Percentiles rank a stretch among this genome's conserved stretches.
Evolutionary conservation across 2,888 invertebrate genomes (phyloP).

Genomic region (Drosophila colorata): DNA sequence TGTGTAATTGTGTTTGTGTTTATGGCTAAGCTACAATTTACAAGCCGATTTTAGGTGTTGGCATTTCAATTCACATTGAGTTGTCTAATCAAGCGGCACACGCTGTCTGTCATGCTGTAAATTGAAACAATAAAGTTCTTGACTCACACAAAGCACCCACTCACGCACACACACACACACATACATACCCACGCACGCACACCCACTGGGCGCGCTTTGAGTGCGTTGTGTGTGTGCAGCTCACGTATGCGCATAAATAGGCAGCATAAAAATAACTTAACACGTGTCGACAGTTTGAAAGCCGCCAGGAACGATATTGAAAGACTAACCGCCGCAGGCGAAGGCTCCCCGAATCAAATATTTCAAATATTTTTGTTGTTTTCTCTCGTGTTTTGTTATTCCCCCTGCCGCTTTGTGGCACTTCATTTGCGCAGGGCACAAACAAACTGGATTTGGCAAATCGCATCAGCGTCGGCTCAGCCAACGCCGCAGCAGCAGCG

Average conservation of each 20-base stretch:
- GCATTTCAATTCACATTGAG: constrained; percentile 80
- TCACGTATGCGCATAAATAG: constrained; percentile 78
- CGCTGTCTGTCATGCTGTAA: constrained; percentile 70
- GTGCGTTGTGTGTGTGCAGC: constrained; percentile 57
- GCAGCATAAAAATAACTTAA: constrained; percentile 82
- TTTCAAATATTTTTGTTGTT: constrained; percentile 65
- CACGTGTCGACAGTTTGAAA: constrained; percentile 81
- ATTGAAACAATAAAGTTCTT: constrained; percentile 80
- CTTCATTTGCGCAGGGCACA: constrained; percentile 69
- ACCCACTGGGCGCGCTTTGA: constrained; percentile 1
- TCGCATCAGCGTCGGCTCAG: constrained; percentile 59
- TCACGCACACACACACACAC: constrained; percentile 1
- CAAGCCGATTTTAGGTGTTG: constrained; percentile 74
- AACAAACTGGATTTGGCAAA: constrained; percentile 75
- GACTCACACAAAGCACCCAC: constrained; percentile 54
- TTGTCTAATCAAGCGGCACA: constrained; percentile 78
- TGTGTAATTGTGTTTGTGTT: constrained; percentile 30
- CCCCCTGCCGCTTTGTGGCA: constrained; percentile 51
- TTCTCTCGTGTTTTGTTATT: constrained; percentile 33
- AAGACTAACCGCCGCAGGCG: constrained; percentile 47
- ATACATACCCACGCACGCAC: background rate
- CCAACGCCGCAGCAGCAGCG: constrained; percentile 34
- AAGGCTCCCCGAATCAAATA: constrained; percentile 61
- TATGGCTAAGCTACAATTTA: constrained; percentile 55
- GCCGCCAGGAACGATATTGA: constrained; percentile 51